These are phyloP conservation scores for Andrena camellia DNA, from an alignment of 2,888 invertebrate genomes.

Conservation along the genomic window DNA sequence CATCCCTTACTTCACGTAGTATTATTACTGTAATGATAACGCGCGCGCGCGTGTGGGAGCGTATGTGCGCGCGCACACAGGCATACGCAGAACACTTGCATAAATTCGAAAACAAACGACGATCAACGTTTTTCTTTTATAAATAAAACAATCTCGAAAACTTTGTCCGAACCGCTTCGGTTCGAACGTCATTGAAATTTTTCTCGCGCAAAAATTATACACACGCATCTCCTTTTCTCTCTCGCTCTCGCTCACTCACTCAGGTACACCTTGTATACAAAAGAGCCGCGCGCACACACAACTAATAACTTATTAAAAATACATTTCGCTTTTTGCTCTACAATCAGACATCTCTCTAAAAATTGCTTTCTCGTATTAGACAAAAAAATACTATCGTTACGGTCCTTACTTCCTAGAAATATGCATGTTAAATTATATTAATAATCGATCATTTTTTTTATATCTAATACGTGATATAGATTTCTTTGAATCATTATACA, in stretches of 20 bases:
- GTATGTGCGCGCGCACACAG: slow-evolving; percentile 72
- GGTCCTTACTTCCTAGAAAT: slow-evolving; percentile 78
- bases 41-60: slow-evolving; percentile 61
- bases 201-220: slow-evolving; percentile 35
- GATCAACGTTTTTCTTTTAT: slow-evolving; percentile 54
- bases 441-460: slow-evolving; percentile 77
- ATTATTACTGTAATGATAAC: slow-evolving; percentile 76
- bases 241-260: slow-evolving; percentile 48
- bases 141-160: slow-evolving; percentile 55
- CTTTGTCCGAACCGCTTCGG: slow-evolving; percentile 4
- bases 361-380: slow-evolving; percentile 67
- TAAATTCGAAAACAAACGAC: slow-evolving; percentile 55
- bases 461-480: slow-evolving; percentile 74
- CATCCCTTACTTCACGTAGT: slow-evolving; percentile 80
- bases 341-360: slow-evolving; percentile 73
- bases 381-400: slow-evolving; percentile 77
- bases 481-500: slow-evolving; percentile 82
- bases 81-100: slow-evolving; percentile 48
- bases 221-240: slow-evolving; percentile 12
- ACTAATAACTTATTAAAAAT: slow-evolving; percentile 81
- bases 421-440: slow-evolving; percentile 77
- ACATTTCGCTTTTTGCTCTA: slow-evolving; percentile 75
- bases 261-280: slow-evolving; percentile 65
- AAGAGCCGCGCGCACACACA: slow-evolving; percentile 66
- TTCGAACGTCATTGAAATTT: slow-evolving; percentile 38